Conservation (phyloP, 2,797 vertebrate species). For the Varecia variegata region DNA sequence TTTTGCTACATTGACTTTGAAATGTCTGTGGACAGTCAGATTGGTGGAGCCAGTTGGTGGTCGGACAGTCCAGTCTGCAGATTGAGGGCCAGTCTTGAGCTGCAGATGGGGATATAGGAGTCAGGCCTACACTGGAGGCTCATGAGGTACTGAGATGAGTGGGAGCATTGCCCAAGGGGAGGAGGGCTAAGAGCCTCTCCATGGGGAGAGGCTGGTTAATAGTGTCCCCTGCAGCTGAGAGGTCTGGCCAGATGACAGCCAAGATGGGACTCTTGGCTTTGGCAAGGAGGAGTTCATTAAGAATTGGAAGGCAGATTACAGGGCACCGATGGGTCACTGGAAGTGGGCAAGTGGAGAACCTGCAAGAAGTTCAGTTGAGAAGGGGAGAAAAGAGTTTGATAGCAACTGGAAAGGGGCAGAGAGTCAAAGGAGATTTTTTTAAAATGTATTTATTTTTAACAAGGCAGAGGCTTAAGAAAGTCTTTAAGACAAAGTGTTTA, state of each 20-base stretch:
- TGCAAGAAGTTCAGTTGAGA: background rate
- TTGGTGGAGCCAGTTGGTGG: background rate
- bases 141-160: background rate
- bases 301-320: background rate
- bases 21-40: background rate
- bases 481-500: background rate
- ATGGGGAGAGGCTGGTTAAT: background rate
- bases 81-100: background rate
- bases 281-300: background rate
- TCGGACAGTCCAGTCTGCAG: background rate
- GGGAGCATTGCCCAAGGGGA: fast-evolving
- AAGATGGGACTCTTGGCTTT: background rate
- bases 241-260: background rate
- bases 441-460: background rate
- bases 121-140: background rate
- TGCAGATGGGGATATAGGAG: background rate
- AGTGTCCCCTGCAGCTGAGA: background rate
- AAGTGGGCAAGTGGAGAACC: background rate
- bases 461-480: background rate
- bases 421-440: background rate
- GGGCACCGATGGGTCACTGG: background rate
- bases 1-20: background rate
- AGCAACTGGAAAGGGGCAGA: background rate
- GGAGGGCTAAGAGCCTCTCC: background rate
- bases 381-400: background rate